phyloP scores from a whole-genome alignment of 2,888 invertebrate species.

The Diarsia mendica region DNA sequence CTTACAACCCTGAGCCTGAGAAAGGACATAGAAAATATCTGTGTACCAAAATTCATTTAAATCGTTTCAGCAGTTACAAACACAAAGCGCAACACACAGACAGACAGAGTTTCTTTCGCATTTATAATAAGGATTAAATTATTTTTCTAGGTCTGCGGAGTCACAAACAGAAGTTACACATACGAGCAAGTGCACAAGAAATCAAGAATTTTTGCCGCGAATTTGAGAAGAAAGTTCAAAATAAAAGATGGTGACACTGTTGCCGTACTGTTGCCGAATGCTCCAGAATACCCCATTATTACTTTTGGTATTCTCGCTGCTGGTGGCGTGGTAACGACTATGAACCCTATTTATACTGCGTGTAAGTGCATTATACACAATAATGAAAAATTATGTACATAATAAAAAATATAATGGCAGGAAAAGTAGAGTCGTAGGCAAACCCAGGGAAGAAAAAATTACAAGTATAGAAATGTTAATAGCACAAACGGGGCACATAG shows the following conservation, averaged over 20 bases:
- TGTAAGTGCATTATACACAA: constrained; percentile 75
- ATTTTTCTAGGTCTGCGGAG: constrained; percentile 91
- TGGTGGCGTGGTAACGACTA: constrained; percentile 91
- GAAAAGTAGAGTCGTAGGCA: too few species aligned
- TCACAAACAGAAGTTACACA: constrained; percentile 92
- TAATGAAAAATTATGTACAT: too few species aligned
- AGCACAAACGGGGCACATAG: background rate
- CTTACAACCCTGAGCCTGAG: too few species aligned
- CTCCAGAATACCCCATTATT: constrained; percentile 92
- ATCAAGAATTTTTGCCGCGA: constrained; percentile 90
- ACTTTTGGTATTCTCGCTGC: constrained; percentile 91
- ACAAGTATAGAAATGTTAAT: background rate
- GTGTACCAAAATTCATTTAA: too few species aligned
- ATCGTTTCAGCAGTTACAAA: too few species aligned
- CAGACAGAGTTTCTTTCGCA: too few species aligned
- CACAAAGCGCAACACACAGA: too few species aligned
- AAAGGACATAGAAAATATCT: too few species aligned
- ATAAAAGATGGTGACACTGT: constrained; percentile 91
- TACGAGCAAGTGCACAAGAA: constrained; percentile 91
- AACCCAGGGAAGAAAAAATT: background rate
- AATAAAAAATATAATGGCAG: too few species aligned
- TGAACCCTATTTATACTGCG: constrained; percentile 93
- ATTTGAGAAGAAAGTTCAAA: constrained; percentile 91
- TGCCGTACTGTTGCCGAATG: constrained; percentile 92
- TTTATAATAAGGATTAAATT: background rate